phyloP scores from a whole-genome alignment of 2,888 invertebrate species.

The Quadriops clusia region DNA sequence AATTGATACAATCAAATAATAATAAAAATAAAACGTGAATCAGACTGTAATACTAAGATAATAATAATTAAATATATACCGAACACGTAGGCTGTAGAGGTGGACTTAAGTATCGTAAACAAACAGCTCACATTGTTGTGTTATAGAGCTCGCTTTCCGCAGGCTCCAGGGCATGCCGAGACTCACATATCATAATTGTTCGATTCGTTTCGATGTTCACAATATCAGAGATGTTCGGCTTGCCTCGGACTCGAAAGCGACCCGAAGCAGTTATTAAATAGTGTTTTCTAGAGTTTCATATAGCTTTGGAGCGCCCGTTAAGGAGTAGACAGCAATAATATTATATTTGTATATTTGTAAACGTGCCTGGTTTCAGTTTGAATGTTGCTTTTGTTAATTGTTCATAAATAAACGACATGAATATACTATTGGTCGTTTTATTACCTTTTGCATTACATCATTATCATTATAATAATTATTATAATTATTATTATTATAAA shows the following conservation, averaged over 20 bases:
- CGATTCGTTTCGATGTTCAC: conserved; percentile 1
- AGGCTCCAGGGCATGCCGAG: conserved; percentile 9
- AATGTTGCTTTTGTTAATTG: conserved; percentile 18
- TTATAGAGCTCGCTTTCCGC: conserved; percentile 12
- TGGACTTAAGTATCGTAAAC: background rate
- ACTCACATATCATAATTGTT: conserved; percentile 19
- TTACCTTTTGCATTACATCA: too few relatives aligned
- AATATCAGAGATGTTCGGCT: conserved; percentile 11
- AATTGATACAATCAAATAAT: conserved; percentile 23
- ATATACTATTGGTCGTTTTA: too few relatives aligned
- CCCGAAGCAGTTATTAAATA: conserved; percentile 1
- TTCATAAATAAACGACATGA: conserved; percentile 16
- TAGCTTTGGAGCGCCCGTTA: conserved; percentile 13
- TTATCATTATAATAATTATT: too few relatives aligned
- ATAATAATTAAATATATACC: conserved; percentile 23
- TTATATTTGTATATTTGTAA: conserved; percentile 23
- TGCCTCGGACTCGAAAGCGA: conserved; percentile 1
- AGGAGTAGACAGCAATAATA: conserved; percentile 19
- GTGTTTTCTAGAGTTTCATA: conserved; percentile 4
- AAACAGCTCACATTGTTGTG: conserved; percentile 20
- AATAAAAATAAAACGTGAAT: conserved; percentile 23
- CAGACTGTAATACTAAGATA: conserved; percentile 37
- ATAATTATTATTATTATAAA: too few relatives aligned
- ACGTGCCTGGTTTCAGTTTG: conserved; percentile 20
- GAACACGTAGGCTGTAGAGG: conserved; percentile 23